Percentiles rank a stretch among this genome's conserved stretches.
These are phyloP conservation scores for Bradypus variegatus DNA, from an alignment of 2,797 vertebrate species.

Conservation along the genomic window DNA sequence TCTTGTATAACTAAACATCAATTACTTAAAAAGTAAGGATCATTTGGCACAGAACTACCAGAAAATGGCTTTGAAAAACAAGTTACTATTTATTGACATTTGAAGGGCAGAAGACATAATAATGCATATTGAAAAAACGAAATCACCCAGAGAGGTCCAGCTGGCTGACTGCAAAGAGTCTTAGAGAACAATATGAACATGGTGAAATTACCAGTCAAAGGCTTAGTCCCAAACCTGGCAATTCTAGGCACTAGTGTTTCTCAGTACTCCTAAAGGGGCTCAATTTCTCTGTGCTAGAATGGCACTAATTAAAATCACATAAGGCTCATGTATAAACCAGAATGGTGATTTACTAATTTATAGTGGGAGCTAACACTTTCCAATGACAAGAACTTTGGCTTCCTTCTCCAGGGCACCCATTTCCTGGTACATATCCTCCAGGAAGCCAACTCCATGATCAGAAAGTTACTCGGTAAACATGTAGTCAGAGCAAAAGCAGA, in stretches of 20 bases:
- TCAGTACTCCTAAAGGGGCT: conserved; percentile 9
- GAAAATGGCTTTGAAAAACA: conserved; percentile 5
- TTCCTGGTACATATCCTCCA: background rate
- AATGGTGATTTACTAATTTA: background rate
- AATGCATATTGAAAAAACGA: background rate
- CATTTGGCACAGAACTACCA: background rate
- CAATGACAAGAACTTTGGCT: background rate
- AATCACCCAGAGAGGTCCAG: background rate
- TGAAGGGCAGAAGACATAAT: background rate
- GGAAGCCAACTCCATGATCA: background rate
- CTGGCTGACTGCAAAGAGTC: background rate
- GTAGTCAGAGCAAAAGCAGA: background rate
- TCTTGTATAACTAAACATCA: background rate
- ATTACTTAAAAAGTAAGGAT: conserved; percentile 3
- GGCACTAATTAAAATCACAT: background rate
- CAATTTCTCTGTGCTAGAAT: background rate
- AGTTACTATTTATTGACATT: background rate
- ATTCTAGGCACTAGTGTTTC: background rate
- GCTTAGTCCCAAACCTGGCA: background rate
- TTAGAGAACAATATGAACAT: background rate
- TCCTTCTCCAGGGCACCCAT: background rate
- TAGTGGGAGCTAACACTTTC: background rate
- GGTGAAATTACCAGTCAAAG: conserved; percentile 4
- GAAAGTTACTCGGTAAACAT: background rate
- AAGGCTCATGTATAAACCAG: background rate